Evolutionary conservation across 2,113 vertebrate genomes (phyloP).

Genomic region (Numenius arquata): DNA sequence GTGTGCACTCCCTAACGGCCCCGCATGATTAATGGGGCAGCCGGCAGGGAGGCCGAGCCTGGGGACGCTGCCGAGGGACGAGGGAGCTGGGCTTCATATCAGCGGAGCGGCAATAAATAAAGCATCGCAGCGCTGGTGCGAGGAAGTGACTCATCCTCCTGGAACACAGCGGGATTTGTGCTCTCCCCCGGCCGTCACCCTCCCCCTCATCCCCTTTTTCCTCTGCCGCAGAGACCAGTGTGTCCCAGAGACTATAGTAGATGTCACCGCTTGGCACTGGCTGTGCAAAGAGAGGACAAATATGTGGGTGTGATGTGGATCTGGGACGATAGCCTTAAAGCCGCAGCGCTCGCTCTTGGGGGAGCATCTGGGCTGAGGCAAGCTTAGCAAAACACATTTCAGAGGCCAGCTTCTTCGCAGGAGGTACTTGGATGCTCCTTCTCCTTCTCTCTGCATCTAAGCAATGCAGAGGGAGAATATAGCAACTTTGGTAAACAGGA

Average conservation of each 20-base stretch:
- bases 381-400: not conserved
- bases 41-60: slow-evolving; percentile 42
- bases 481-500: not conserved
- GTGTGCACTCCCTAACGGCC: slow-evolving; percentile 55
- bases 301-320: slow-evolving; percentile 68
- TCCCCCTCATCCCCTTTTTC: not conserved
- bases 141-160: slow-evolving; percentile 80
- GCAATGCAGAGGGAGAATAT: not conserved
- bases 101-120: slow-evolving; percentile 75
- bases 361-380: not conserved
- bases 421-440: not conserved
- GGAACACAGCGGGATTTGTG: slow-evolving; percentile 73
- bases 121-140: slow-evolving; percentile 68
- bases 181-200: not conserved
- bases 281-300: slow-evolving; percentile 73
- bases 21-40: slow-evolving; percentile 78
- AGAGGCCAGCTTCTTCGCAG: not conserved
- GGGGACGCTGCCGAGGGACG: slow-evolving; percentile 31
- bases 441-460: accelerated
- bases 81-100: slow-evolving; percentile 64
- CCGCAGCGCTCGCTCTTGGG: not conserved
- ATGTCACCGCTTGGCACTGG: slow-evolving; percentile 85
- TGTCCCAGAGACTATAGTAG: slow-evolving; percentile 78
- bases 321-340: slow-evolving; percentile 71
- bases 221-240: slow-evolving; percentile 58